Base-by-base conservation (phyloP, 2,888 invertebrate genomes). In the Eilema caniola region DNA sequence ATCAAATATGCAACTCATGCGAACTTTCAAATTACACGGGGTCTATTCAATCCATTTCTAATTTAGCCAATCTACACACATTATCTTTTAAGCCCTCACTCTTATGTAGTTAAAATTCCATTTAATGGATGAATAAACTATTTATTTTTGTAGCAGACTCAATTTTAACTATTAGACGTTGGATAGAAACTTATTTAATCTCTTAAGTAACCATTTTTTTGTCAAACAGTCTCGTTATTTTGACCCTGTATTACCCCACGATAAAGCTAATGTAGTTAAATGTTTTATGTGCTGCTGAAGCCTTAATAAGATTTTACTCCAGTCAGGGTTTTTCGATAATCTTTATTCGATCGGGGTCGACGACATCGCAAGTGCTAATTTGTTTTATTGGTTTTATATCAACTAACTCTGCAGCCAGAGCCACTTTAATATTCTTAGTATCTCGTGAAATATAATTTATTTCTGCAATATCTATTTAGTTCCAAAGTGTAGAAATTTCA, bases 391-490 rank as follows among this genome's bases (percentile, higher is more conserved):
- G 59, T 28, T 63, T 4, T 5, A 41, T 60, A 41, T 28, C 69
- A 64, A 2, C 25, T 31, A 63, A 63, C 69, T 41, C 69, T 41
- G 8, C n/a, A 53, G n/a, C 47, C 25, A 25, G n/a, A 33, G 7
- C 11, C 57, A 31, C 14, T 53, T 61, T 8, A 61, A 65, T 61
- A 61, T 69, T 47, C 37, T 56, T 28, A 20, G 28, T 47, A 31
- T 24, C 57, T 59, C 20, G 23, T 57, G 10, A 56, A 59, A 41
- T 23, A 24, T 68, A n/a, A 69, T 69, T 53, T 64, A 69, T 33
- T 24, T 20, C 47, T n/a, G 53, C 28, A n/a, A 28, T 28, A 23
- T 53, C 10, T 41, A 41, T 41, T 24, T 37, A n/a, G 57, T 56
- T 62, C n/a, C 16, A 56, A 24, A 28, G 23, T 69, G 47, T 23